Evolutionary conservation across 2,888 invertebrate species (phyloP).

Genomic region (Linyphia triangularis): DNA sequence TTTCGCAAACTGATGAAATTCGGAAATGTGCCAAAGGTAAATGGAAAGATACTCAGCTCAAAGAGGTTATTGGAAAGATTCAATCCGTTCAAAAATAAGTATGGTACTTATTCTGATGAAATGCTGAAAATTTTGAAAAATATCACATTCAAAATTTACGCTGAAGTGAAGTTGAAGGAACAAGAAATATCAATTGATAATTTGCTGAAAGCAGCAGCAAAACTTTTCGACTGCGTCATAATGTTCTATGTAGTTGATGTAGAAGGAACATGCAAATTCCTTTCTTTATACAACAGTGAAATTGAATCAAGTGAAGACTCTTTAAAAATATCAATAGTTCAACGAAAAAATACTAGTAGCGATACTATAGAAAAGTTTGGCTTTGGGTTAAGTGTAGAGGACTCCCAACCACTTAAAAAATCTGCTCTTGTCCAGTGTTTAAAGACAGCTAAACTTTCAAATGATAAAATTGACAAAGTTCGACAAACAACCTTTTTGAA

Average conservation of each 20-base stretch:
- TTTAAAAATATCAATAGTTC: not conserved
- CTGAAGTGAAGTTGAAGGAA: not conserved
- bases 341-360: not conserved
- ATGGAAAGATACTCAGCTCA: not conserved
- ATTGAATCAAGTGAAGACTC: not conserved
- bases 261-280: not conserved
- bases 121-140: not conserved
- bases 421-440: not conserved
- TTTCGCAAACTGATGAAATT: not conserved
- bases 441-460: not conserved
- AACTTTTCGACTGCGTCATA: not conserved
- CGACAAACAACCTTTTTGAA: not conserved
- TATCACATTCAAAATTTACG: not conserved
- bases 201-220: not conserved
- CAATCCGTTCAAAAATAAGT: not conserved
- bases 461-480: not conserved
- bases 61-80: too few species aligned
- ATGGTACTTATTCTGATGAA: not conserved
- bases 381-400: not conserved
- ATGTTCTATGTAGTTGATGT: not conserved
- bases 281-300: not conserved
- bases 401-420: not conserved
- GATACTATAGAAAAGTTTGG: too few species aligned
- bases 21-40: not conserved
- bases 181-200: not conserved